Evolutionary conservation across 2,113 vertebrate genomes (phyloP).

Genomic region (Mesocricetus auratus): DNA sequence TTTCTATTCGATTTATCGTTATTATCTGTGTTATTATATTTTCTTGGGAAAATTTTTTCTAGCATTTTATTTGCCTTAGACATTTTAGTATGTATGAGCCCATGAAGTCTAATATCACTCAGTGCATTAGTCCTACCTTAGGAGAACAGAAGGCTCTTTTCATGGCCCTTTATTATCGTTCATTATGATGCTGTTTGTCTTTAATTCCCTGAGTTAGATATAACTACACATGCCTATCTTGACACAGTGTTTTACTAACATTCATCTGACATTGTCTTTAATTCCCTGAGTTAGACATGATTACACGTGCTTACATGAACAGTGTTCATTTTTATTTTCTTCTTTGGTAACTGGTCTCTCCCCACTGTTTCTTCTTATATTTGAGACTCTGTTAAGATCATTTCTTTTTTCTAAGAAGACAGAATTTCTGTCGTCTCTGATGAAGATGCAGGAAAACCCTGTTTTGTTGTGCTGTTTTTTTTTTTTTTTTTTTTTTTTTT

Average conservation of each 20-base stretch:
- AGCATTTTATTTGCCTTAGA: conserved; percentile 16
- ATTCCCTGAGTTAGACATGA: not conserved
- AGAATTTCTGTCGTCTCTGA: not conserved
- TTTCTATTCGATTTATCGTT: not conserved
- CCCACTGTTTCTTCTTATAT: not conserved
- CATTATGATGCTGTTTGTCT: not conserved
- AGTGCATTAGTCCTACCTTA: not conserved
- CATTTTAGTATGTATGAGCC: not conserved
- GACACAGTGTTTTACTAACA: not conserved
- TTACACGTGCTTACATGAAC: not conserved
- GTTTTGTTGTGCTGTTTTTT: not conserved
- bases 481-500: too few species aligned
- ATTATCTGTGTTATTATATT: not conserved
- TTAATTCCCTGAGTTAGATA: conserved; percentile 8
- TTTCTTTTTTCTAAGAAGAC: conserved; percentile 23
- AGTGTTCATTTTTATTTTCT: not conserved
- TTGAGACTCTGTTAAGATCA: not conserved
- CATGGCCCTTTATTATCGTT: not conserved
- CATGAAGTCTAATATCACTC: not conserved
- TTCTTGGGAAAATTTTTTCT: not conserved
- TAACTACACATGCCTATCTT: not conserved
- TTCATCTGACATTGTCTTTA: not conserved
- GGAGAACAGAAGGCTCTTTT: not conserved
- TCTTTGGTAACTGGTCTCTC: not conserved
- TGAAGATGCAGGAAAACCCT: not conserved